Evolutionary conservation across 2,113 vertebrate genomes (phyloP), one percentile per base, ranked within the genome.

Genomic region (Ramphastos sulfuratus): DNA sequence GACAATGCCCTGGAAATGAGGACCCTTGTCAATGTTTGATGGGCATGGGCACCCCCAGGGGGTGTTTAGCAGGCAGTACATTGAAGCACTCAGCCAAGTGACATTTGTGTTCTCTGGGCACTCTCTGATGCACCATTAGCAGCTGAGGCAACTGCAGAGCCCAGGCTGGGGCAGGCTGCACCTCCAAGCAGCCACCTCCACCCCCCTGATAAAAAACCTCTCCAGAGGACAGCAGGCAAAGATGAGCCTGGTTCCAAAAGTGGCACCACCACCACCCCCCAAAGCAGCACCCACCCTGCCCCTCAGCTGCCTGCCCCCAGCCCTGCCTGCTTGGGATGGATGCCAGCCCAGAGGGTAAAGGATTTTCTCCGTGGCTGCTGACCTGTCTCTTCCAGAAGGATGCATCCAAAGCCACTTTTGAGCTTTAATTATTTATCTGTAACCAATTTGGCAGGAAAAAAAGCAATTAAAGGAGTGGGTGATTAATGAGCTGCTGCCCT

Each of bases 381-480:
- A 89, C 88, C 88, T 1, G 30, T 17, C 95, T 96, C 48, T 97
- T 97, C 88, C 94, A 96, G 85, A 73, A 87, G 86, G 95, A 94
- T 84, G 94, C 95, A 87, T 96, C 92, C 95, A 96, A 95, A 95
- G 54, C 93, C 74, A 92, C 95, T 95, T 96, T 93, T 96, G 94
- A 95, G 61, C 79, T 97, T 97, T 97, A 97, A 97, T 97, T 97
- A 97, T 96, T 97, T 97, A 96, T 97, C 97, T 96, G 96, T 96
- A 96, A 96, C 97, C 96, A 97, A 96, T 97, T 97, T 96, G 97
- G 95, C 94, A 97, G 93, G 85, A 39, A 39, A 39, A 92, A 97
- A 97, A 95, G 82, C 97, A 97, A 97, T 97, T 97, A 97, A 97
- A 96, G 13, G 73, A 96, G 91, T 87, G 93, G 96, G 93, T 97